phyloP scores from a whole-genome alignment of 1,140 invertebrate genomes.

The Xylocopa sonorina region DNA sequence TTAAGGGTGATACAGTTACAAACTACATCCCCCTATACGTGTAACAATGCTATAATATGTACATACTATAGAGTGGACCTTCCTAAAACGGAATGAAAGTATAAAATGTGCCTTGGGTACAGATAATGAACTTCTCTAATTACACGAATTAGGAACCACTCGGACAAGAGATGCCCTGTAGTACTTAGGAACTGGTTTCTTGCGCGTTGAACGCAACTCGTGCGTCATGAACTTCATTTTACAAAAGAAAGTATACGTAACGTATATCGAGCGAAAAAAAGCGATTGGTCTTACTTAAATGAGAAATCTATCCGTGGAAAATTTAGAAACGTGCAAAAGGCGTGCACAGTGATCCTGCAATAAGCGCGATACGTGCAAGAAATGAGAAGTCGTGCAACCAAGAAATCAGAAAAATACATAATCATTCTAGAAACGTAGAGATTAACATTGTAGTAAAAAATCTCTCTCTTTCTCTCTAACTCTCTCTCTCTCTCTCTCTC shows the following conservation, averaged over 20 bases:
- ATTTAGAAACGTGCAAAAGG: not conserved
- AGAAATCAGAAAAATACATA: conserved; percentile 79
- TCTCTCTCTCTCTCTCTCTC: too few relatives aligned
- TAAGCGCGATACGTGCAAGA: conserved; percentile 35
- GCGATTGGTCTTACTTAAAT: too few relatives aligned
- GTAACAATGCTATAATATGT: conserved; percentile 69
- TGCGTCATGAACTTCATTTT: not conserved
- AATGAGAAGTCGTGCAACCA: conserved; percentile 66
- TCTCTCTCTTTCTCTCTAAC: too few relatives aligned
- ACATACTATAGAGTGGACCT: conserved; percentile 74
- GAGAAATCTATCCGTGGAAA: not conserved
- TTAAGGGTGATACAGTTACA: conserved; percentile 65
- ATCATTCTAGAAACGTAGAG: conserved; percentile 66
- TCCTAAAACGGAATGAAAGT: conserved; percentile 80
- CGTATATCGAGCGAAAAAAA: too few relatives aligned
- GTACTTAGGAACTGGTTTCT: conserved; percentile 66
- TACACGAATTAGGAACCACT: conserved; percentile 68
- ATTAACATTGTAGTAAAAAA: conserved; percentile 19
- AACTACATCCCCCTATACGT: conserved; percentile 57
- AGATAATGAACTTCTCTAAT: conserved; percentile 71
- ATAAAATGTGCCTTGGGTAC: conserved; percentile 81
- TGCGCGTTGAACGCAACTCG: conserved; percentile 42
- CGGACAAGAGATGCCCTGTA: conserved; percentile 57
- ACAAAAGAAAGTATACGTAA: too few relatives aligned
- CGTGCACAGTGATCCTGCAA: too few relatives aligned